Percentiles rank a stretch among this genome's conserved stretches.
These are phyloP conservation scores for Myodes glareolus DNA, from an alignment of 2,113 vertebrate genomes.

Conservation along the genomic window DNA sequence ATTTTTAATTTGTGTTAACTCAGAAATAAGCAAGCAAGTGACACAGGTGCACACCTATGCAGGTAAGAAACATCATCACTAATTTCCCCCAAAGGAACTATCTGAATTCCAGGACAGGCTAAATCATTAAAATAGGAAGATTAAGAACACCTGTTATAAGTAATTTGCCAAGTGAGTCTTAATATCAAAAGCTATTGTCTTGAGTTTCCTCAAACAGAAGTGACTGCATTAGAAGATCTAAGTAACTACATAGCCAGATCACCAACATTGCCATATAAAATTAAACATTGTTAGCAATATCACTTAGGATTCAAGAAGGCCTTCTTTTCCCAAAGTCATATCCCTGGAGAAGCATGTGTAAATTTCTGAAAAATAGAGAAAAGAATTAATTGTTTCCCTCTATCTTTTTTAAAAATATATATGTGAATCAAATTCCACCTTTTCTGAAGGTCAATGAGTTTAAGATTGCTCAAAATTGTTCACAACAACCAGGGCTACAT, in stretches of 20 bases:
- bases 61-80: conserved; percentile 71
- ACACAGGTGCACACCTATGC: conserved; percentile 73
- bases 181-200: conserved; percentile 67
- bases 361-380: conserved; percentile 1
- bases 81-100: conserved; percentile 79
- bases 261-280: neutral
- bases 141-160: conserved; percentile 78
- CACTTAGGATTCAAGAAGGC: neutral
- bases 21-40: conserved; percentile 78
- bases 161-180: conserved; percentile 72
- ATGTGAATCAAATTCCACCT: no score
- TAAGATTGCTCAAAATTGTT: no score
- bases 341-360: neutral
- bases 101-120: conserved; percentile 69
- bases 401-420: neutral
- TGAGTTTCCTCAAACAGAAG: conserved; percentile 18
- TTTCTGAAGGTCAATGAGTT: no score
- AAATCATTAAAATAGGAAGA: conserved; percentile 83
- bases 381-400: neutral
- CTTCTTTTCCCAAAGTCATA: neutral
- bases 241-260: neutral
- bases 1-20: conserved; percentile 79
- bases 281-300: neutral
- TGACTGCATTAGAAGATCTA: conserved; percentile 50
- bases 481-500: no score